Base-by-base conservation (phyloP, 2,888 invertebrate species). In the Ophonus ardosiacus region DNA sequence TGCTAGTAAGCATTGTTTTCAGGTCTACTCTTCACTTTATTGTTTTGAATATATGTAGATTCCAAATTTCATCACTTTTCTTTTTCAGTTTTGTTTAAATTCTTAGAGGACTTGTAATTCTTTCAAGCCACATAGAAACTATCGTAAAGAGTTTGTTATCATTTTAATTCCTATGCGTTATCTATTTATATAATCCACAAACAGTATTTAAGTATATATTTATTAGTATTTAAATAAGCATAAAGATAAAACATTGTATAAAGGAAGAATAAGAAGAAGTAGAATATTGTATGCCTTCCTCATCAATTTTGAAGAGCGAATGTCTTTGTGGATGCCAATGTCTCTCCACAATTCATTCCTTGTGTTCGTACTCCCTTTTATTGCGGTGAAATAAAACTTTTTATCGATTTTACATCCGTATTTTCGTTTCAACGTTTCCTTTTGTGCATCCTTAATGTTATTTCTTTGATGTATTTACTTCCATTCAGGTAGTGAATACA, bases 391-490 rank as follows among this genome's bases (percentile, higher is more conserved):
- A 78, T 78, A 78, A 78, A 78, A 78, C 78, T 57, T 57, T 78
- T 78, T 57, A 78, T 78, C 56, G 78, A 78, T 78, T 78, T 57
- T 78, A 57, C 78, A 74, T 74, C 43, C 71, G 71, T 74, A 74
- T 74, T 74, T 71, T 43, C 71, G 40, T 74, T 74, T 43, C 71
- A 74, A 43, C 71, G 43, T 43, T 57, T 78, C 40, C 78, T 78
- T 78, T 78, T 78, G 57, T 78, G 57, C 78, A 78, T 78, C 57
- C 57, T 56, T 78, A 78, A 78, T 78, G 56, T 57, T 78, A 57
- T 78, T 78, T 78, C 78, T 78, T 78, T 78, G 78, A 78, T 78
- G 78, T 57, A 78, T 78, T 78, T 78, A 78, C 78, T 74, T 74
- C 71, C 71, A 74, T 74, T 74, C 71, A 74, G 71, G 71, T 74